These are phyloP conservation scores for Xylota segnis DNA, from an alignment of 2,888 invertebrate species.

Conservation along the genomic window DNA sequence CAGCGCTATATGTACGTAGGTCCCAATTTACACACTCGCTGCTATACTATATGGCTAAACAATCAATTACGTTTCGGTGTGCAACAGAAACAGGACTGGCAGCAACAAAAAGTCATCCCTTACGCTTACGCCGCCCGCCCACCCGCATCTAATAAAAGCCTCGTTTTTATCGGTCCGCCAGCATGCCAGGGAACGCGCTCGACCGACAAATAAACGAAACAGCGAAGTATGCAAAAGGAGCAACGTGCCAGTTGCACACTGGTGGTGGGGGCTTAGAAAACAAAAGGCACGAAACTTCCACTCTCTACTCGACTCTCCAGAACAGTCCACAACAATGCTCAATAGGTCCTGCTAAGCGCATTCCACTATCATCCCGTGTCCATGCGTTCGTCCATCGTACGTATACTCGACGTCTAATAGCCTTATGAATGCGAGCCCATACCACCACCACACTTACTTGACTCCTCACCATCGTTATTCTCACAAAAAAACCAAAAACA, in stretches of 20 bases:
- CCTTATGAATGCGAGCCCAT: constrained; percentile 50
- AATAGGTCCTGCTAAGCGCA: constrained; percentile 43
- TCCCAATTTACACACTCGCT: constrained; percentile 60
- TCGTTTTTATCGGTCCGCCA: constrained; percentile 49
- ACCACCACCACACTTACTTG: constrained; percentile 28
- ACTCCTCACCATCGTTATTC: constrained; percentile 6
- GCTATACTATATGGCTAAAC: constrained; percentile 58
- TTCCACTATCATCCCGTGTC: constrained; percentile 63
- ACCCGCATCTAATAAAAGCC: constrained; percentile 46
- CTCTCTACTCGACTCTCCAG: background rate
- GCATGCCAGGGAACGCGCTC: constrained; percentile 43
- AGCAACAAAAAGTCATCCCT: constrained; percentile 34
- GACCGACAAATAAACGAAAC: constrained; percentile 51
- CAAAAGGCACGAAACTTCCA: constrained; percentile 34
- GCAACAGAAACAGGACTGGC: constrained; percentile 57
- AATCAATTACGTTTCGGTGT: constrained; percentile 70
- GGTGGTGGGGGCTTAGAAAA: constrained; percentile 12
- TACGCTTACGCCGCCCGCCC: too few relatives aligned
- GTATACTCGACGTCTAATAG: constrained; percentile 45
- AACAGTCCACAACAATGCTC: constrained; percentile 43
- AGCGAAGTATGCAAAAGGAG: constrained; percentile 44
- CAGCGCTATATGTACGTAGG: constrained; percentile 13
- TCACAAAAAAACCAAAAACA: too few relatives aligned
- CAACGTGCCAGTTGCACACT: constrained; percentile 51
- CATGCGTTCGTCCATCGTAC: constrained; percentile 51